Percentiles rank a stretch among this genome's conserved stretches.
Evolutionary conservation across 2,888 invertebrate genomes (phyloP).

Genomic region (Chironomus tentans): DNA sequence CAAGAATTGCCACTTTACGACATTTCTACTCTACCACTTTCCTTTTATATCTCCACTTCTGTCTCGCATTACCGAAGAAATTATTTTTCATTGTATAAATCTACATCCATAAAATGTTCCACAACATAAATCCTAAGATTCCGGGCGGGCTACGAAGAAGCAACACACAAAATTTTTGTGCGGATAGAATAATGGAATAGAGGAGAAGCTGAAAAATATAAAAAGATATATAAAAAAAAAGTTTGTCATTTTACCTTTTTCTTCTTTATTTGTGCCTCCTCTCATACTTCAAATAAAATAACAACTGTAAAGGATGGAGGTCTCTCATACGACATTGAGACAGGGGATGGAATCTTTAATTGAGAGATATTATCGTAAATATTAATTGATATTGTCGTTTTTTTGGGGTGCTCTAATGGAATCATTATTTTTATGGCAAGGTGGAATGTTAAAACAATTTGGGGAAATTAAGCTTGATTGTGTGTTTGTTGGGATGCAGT

Average conservation of each 20-base stretch:
- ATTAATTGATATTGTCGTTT: no score
- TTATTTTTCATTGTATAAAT: slow-evolving; percentile 20
- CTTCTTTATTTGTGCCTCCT: neutral
- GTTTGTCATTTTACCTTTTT: neutral
- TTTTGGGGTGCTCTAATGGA: no score
- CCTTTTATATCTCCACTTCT: neutral
- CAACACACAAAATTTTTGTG: neutral
- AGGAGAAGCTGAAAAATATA: neutral
- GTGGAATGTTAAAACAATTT: no score
- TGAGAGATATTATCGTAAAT: neutral
- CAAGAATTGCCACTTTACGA: slow-evolving; percentile 8
- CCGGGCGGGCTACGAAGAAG: neutral
- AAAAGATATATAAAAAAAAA: neutral
- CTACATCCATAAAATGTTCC: slow-evolving; percentile 25
- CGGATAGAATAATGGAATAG: neutral
- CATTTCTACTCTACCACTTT: neutral
- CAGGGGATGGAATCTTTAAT: neutral
- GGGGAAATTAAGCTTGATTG: no score
- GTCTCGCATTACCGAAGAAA: neutral
- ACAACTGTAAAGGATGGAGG: neutral
- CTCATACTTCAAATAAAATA: neutral
- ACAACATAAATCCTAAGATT: slow-evolving; percentile 22
- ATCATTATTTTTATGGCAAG: no score
- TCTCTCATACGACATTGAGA: neutral
- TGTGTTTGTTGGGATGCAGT: no score